Conservation (phyloP, 2,797 vertebrate genomes). For the Neopelma chrysocephalum region DNA sequence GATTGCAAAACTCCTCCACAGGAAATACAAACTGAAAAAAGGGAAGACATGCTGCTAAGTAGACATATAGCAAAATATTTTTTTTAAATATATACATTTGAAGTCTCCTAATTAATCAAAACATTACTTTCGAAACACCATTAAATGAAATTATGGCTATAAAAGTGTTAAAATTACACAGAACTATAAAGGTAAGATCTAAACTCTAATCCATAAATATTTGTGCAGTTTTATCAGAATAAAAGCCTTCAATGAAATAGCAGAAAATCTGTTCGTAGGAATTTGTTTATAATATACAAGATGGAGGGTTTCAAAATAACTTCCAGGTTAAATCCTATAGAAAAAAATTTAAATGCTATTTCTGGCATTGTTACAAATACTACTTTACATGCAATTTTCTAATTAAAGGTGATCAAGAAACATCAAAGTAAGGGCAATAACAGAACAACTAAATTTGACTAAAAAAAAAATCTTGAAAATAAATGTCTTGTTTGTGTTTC, state of each 20-base stretch:
- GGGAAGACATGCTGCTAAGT: neutral
- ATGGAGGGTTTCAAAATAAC: neutral
- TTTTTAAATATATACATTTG: neutral
- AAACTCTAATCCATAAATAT: neutral
- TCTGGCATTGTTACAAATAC: neutral
- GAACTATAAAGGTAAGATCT: neutral
- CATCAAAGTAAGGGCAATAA: neutral
- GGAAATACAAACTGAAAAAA: neutral
- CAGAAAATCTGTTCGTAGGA: neutral
- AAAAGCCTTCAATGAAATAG: neutral
- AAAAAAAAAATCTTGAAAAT: neutral
- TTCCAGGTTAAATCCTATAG: neutral
- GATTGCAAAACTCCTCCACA: neutral
- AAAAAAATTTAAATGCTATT: neutral
- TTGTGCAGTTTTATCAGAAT: neutral
- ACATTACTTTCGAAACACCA: neutral
- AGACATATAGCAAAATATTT: neutral
- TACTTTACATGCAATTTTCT: neutral
- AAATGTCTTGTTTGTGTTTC: neutral
- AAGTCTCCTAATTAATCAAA: neutral
- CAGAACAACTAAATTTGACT: neutral
- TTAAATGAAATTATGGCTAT: neutral
- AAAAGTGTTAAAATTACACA: neutral
- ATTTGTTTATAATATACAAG: neutral
- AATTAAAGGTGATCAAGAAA: neutral